These are phyloP conservation scores for Andrena praecox DNA, from an alignment of 2,888 invertebrate species.

Conservation along the genomic window DNA sequence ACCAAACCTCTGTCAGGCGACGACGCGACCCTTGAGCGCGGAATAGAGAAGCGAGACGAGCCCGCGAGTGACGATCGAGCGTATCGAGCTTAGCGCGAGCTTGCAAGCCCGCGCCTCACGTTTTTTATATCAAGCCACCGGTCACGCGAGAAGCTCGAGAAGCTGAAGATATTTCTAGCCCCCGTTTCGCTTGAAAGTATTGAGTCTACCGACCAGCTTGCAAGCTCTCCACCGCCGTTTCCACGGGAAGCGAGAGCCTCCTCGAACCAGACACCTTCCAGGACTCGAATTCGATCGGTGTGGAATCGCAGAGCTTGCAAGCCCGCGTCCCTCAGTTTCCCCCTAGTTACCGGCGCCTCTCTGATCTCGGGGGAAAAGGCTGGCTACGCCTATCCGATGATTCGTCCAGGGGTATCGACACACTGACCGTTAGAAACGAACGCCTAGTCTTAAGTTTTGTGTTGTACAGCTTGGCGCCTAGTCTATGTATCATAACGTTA, in stretches of 20 bases:
- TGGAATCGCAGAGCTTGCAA: constrained; percentile 35
- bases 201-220: constrained; percentile 56
- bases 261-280: too few relatives aligned
- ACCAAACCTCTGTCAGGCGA: constrained; percentile 41
- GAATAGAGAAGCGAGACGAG: not conserved
- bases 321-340: constrained; percentile 30
- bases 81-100: constrained; percentile 68
- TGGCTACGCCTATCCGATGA: constrained; percentile 58
- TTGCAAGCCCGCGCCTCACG: constrained; percentile 60
- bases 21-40: constrained; percentile 20
- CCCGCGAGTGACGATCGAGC: constrained; percentile 36
- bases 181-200: constrained; percentile 35
- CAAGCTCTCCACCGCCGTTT: constrained; percentile 36
- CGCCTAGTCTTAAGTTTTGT: constrained; percentile 68
- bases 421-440: constrained; percentile 56
- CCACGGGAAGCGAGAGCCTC: not conserved
- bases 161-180: not conserved
- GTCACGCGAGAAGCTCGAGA: not conserved
- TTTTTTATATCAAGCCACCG: constrained; percentile 51
- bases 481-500: constrained; percentile 70
- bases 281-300: not conserved
- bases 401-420: constrained; percentile 58
- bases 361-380: constrained; percentile 31
- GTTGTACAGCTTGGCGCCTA: constrained; percentile 74
- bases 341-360: constrained; percentile 53